Evolutionary conservation across 2,113 vertebrate genomes (phyloP).

Genomic region (Python bivittatus): DNA sequence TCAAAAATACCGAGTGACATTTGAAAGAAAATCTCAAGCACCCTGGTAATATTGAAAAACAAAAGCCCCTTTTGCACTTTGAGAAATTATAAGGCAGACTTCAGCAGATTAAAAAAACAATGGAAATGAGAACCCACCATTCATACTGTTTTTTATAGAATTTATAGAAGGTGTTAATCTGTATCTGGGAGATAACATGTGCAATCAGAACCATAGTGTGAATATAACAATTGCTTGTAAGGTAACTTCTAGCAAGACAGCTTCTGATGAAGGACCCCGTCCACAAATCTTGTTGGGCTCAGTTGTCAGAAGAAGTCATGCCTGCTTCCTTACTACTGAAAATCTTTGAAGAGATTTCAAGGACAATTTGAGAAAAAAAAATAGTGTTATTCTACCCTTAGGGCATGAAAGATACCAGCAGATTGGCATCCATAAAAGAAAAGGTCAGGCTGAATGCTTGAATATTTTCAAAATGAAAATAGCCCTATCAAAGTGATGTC

Average conservation of each 20-base stretch:
- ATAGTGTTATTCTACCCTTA: constrained; percentile 35
- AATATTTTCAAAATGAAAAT: constrained; percentile 58
- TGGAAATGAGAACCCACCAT: background rate
- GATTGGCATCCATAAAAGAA: constrained; percentile 31
- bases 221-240: background rate
- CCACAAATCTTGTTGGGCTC: constrained; percentile 27
- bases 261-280: constrained; percentile 29
- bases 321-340: constrained; percentile 32
- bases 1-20: background rate
- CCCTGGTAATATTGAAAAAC: background rate
- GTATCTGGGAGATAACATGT: background rate
- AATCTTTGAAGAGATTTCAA: constrained; percentile 54
- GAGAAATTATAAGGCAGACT: background rate
- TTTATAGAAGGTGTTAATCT: too few species aligned
- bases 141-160: too few species aligned
- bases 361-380: constrained; percentile 34
- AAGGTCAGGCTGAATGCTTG: constrained; percentile 23
- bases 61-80: background rate
- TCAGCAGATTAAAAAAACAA: background rate
- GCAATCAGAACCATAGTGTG: background rate
- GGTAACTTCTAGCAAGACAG: background rate
- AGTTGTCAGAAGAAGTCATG: background rate
- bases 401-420: background rate
- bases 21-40: background rate
- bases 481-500: constrained; percentile 28